Evolutionary conservation across 92 coral and sea anemone genomes (phyloP).

Genomic region (Umimayanthus chanpuru): DNA sequence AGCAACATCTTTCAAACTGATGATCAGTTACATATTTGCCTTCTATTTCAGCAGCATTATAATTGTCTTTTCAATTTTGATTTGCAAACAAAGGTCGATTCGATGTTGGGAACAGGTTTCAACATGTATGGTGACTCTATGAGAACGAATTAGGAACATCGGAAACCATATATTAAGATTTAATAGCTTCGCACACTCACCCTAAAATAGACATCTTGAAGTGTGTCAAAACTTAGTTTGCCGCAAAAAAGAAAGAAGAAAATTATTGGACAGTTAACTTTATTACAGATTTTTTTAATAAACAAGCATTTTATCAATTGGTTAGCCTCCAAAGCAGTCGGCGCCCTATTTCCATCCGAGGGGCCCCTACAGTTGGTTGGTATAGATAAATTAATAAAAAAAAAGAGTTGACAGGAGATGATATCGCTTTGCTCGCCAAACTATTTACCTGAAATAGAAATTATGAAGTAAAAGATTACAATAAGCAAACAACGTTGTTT

Average conservation of each 20-base stretch:
- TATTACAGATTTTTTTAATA: neutral
- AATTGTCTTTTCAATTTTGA: too few species aligned
- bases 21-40: too few species aligned
- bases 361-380: too few species aligned
- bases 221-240: too few species aligned
- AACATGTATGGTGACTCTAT: neutral
- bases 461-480: neutral
- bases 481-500: constrained; percentile 9
- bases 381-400: neutral
- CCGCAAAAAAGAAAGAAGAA: neutral
- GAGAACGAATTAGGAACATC: neutral
- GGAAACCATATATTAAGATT: too few species aligned
- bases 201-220: neutral
- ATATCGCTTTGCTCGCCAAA: neutral
- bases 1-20: too few species aligned
- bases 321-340: too few species aligned
- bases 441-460: neutral
- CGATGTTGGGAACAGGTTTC: neutral
- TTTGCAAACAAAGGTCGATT: neutral
- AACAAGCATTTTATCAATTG: neutral
- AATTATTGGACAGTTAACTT: neutral
- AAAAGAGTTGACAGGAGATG: neutral
- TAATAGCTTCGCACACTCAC: neutral
- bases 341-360: too few species aligned
- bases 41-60: too few species aligned